Conservation (phyloP, 2,888 invertebrate species). For the Drosophila falleni region DNA sequence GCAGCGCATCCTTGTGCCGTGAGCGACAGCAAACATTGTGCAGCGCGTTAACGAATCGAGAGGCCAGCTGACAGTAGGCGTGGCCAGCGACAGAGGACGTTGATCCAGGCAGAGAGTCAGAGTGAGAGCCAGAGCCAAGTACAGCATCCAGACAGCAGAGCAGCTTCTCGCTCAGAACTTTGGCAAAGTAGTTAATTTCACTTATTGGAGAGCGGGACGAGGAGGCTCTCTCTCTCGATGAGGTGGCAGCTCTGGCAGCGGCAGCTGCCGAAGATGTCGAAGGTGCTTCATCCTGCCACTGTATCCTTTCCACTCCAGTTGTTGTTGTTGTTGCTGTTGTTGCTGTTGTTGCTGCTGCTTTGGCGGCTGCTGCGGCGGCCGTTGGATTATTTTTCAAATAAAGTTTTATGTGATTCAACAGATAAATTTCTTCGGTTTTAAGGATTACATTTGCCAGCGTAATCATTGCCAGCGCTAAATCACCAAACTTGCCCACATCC, state of each 20-base stretch:
- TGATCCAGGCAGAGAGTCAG: constrained; percentile 39
- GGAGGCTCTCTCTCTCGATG: constrained; percentile 43
- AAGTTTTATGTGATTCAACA: constrained; percentile 86
- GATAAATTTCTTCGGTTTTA: constrained; percentile 86
- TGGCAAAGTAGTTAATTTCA: constrained; percentile 85
- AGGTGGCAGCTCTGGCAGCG: constrained; percentile 54
- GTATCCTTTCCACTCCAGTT: constrained; percentile 37
- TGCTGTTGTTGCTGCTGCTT: constrained; percentile 18
- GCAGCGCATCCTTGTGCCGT: constrained; percentile 81
- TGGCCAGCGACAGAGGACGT: constrained; percentile 14
- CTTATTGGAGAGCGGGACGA: constrained; percentile 61
- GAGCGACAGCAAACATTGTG: constrained; percentile 81
- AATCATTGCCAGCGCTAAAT: constrained; percentile 85
- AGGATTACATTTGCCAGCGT: constrained; percentile 85
- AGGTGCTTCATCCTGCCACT: constrained; percentile 72
- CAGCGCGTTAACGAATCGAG: constrained; percentile 83
- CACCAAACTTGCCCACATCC: constrained; percentile 84
- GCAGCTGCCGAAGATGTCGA: constrained; percentile 75
- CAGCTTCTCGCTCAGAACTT: constrained; percentile 84
- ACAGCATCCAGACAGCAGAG: constrained; percentile 80
- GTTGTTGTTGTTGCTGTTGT: constrained; percentile 20
- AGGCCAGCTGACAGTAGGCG: constrained; percentile 80
- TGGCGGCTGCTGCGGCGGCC: constrained; percentile 44
- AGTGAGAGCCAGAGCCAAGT: constrained; percentile 37
- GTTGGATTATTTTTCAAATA: constrained; percentile 85